Evolutionary conservation across 2,113 vertebrate genomes (phyloP).

Genomic region (zebrafish (Danio rerio)): DNA sequence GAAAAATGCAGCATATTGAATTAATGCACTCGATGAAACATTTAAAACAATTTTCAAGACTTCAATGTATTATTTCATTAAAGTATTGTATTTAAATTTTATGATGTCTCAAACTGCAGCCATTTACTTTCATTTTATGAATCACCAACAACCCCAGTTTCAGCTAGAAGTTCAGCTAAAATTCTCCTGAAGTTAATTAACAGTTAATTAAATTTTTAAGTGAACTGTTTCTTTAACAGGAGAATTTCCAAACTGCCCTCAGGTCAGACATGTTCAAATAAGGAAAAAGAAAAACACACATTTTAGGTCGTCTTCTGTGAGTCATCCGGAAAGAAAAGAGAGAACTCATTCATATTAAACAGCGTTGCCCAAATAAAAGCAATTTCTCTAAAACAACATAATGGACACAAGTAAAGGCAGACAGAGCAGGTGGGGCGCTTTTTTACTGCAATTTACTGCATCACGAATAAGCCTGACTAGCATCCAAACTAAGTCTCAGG

Average conservation of each 20-base stretch:
- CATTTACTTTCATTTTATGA: too few species aligned
- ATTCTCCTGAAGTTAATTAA: too few species aligned
- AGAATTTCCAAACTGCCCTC: conserved; percentile 8
- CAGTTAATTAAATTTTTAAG: too few species aligned
- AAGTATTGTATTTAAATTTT: too few species aligned
- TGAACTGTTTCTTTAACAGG: conserved; percentile 1
- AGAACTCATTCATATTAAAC: conserved; percentile 48
- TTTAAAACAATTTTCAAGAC: too few species aligned
- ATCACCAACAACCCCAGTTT: too few species aligned
- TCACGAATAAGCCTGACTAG: conserved; percentile 26
- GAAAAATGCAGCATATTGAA: too few species aligned
- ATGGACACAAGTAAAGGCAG: conserved; percentile 8
- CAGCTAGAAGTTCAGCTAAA: too few species aligned
- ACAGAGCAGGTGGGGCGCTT: conserved; percentile 10
- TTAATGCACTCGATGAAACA: too few species aligned
- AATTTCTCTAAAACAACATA: conserved; percentile 40
- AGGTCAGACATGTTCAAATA: not conserved
- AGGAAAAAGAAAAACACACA: not conserved
- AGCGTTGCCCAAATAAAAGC: conserved; percentile 36
- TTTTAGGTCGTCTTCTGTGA: conserved; percentile 12
- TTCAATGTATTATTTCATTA: too few species aligned
- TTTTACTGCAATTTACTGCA: conserved; percentile 33
- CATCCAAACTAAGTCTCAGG: not conserved
- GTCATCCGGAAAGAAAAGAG: not conserved
- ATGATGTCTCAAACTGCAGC: too few species aligned